phyloP scores from a whole-genome alignment of 2,113 vertebrate species.

The Brachyhypopomus occidentalis region DNA sequence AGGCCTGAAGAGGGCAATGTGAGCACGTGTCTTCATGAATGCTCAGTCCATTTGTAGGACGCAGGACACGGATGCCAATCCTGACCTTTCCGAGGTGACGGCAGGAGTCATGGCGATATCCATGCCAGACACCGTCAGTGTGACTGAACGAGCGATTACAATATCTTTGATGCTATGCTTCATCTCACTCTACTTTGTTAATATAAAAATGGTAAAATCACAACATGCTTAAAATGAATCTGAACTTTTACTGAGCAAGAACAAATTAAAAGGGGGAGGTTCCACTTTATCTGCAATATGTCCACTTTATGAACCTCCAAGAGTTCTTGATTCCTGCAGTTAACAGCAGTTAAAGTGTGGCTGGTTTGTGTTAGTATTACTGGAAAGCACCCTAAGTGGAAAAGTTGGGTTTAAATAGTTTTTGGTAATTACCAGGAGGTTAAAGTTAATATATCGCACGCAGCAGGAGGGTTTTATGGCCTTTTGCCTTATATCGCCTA shows the following conservation, averaged over 20 bases:
- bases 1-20: conserved; percentile 60
- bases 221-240: background rate
- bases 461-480: conserved; percentile 72
- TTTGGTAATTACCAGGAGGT: conserved; percentile 71
- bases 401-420: conserved; percentile 68
- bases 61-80: conserved; percentile 29
- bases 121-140: conserved; percentile 3
- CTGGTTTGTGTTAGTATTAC: conserved; percentile 48
- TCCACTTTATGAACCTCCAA: conserved; percentile 27
- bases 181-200: background rate
- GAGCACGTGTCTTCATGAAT: conserved; percentile 49
- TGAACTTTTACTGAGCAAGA: conserved; percentile 1
- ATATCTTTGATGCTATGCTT: background rate
- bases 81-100: conserved; percentile 40
- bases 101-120: background rate
- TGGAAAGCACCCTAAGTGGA: conserved; percentile 56
- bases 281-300: conserved; percentile 36
- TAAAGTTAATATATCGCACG: conserved; percentile 66
- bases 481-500: conserved; percentile 69
- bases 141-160: background rate
- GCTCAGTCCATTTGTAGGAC: conserved; percentile 31
- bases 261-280: background rate
- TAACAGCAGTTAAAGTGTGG: conserved; percentile 49
- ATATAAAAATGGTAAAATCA: background rate
- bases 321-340: conserved; percentile 41